phyloP scores from a whole-genome alignment of 92 coral and sea anemone genomes.

The Palythoa grandis region DNA sequence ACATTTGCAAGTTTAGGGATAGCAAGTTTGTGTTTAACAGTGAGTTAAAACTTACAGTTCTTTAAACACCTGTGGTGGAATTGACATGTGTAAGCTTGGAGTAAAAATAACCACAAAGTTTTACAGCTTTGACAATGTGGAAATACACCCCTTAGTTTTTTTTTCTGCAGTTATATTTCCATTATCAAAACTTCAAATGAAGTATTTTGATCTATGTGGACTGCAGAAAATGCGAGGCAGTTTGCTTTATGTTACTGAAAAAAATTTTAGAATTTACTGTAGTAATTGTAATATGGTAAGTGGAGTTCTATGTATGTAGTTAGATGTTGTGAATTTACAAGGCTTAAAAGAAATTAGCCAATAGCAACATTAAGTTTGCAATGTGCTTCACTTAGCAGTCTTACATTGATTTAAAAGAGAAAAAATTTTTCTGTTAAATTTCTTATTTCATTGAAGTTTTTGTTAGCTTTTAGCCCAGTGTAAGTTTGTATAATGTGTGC shows the following conservation, averaged over 20 bases:
- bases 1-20: constrained; percentile 16
- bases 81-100: not conserved
- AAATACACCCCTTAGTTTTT: not conserved
- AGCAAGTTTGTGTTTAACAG: not conserved
- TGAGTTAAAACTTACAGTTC: not conserved
- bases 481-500: no score
- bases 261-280: not conserved
- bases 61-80: not conserved
- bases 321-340: no score
- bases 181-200: not conserved
- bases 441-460: no score
- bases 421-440: no score
- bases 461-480: no score
- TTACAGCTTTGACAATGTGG: not conserved
- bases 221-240: not conserved
- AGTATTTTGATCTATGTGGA: no score
- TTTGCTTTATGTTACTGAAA: not conserved
- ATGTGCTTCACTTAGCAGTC: no score
- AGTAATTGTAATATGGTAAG: not conserved
- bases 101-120: not conserved
- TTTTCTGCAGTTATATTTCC: not conserved
- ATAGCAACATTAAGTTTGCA: no score
- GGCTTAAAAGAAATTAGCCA: no score
- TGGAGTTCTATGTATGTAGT: no score
- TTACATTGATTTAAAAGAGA: no score